Percentiles rank a stretch among this genome's conserved stretches.
Conservation (phyloP, 2,797 vertebrate genomes). For the Thunnus albacares region DNA sequence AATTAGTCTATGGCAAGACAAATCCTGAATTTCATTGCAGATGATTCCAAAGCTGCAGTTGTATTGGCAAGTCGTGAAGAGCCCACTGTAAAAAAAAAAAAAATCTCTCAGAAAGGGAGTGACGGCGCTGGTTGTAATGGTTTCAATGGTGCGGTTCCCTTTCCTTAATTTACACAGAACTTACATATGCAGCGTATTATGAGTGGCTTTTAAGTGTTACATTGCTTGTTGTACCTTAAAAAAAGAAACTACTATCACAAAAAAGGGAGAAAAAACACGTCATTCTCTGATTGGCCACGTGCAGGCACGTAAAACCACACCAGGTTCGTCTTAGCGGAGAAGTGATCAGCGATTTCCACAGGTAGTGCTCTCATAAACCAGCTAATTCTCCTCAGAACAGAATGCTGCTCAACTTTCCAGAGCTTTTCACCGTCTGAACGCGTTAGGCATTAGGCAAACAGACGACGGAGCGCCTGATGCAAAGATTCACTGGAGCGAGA, state of each 20-base stretch:
- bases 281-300: constrained; percentile 67
- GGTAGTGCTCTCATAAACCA: constrained; percentile 39
- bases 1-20: constrained; percentile 21
- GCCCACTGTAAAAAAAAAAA: neutral
- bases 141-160: neutral
- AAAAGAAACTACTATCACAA: neutral
- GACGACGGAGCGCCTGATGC: neutral
- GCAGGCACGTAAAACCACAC: constrained; percentile 64
- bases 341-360: constrained; percentile 41
- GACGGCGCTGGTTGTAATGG: neutral
- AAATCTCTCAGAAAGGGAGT: neutral
- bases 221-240: neutral
- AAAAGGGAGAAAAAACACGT: constrained; percentile 8
- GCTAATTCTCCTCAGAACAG: neutral
- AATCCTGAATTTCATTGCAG: constrained; percentile 37
- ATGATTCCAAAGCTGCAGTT: constrained; percentile 17
- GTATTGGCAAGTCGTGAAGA: constrained; percentile 9
- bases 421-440: neutral
- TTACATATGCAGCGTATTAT: neutral
- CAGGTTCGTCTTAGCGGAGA: constrained; percentile 28
- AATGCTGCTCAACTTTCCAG: constrained; percentile 33
- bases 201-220: neutral
- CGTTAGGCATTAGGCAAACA: neutral
- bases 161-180: neutral
- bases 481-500: constrained; percentile 23